These are phyloP conservation scores for Hypsopygia costalis DNA, from an alignment of 2,888 invertebrate species.

Conservation along the genomic window DNA sequence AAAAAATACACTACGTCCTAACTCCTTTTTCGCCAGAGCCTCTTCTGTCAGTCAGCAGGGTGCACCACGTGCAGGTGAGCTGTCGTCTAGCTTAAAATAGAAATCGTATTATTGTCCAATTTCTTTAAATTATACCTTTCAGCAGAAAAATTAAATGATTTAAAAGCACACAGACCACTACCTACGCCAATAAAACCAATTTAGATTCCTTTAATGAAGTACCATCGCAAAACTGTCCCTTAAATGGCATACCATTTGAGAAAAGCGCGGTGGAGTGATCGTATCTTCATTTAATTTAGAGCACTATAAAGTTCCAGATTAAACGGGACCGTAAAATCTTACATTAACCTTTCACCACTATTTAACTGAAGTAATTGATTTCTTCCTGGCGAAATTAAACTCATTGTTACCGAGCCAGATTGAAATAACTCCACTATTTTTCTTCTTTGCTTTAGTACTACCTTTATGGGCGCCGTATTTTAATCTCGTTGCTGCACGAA, in stretches of 20 bases:
- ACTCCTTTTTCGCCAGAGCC: no score
- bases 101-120: no score
- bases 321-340: constrained; percentile 57
- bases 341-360: constrained; percentile 68
- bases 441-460: constrained; percentile 6
- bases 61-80: no score
- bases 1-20: no score
- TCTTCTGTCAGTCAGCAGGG: no score
- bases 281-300: constrained; percentile 62
- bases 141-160: no score
- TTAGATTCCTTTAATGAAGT: constrained; percentile 19
- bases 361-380: constrained; percentile 58
- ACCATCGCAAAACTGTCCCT: constrained; percentile 13
- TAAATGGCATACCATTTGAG: constrained; percentile 14
- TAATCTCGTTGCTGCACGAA: constrained; percentile 4
- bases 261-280: constrained; percentile 16
- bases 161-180: constrained; percentile 11
- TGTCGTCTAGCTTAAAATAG: no score
- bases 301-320: constrained; percentile 56
- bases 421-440: constrained; percentile 7
- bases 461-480: constrained; percentile 4
- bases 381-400: constrained; percentile 36
- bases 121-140: no score
- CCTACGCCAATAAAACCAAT: constrained; percentile 15
- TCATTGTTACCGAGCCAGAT: constrained; percentile 5